Evolutionary conservation across 1,140 invertebrate genomes (phyloP).

Genomic region (Zaprionus inermis): DNA sequence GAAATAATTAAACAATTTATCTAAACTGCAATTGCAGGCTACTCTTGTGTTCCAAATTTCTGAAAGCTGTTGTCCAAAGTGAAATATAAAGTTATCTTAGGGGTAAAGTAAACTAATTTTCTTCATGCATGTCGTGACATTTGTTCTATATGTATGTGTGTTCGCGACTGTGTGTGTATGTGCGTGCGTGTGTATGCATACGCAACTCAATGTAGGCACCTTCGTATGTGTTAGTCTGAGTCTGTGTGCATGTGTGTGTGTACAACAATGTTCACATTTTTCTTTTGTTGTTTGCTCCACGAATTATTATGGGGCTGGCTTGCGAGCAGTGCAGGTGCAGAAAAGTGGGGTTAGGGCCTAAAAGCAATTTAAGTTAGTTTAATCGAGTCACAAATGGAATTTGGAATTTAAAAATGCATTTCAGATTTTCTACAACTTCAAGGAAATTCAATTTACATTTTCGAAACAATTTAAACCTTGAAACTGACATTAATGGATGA

Average conservation of each 20-base stretch:
- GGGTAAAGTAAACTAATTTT: conserved; percentile 54
- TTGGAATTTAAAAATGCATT: neutral
- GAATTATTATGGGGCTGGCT: conserved; percentile 69
- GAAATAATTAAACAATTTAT: conserved; percentile 65
- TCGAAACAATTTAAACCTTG: conserved; percentile 23
- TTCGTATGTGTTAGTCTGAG: conserved; percentile 6
- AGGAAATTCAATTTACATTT: neutral
- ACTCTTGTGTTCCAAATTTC: conserved; percentile 22
- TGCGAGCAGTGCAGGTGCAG: conserved; percentile 69
- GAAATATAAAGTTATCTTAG: conserved; percentile 26
- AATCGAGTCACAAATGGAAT: conserved; percentile 12
- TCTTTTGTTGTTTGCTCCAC: conserved; percentile 80
- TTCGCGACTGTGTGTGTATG: conserved; percentile 12
- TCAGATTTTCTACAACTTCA: neutral
- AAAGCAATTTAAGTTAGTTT: conserved; percentile 42
- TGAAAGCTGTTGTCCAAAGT: conserved; percentile 37
- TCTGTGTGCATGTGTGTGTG: conserved; percentile 47
- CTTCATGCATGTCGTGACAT: conserved; percentile 66
- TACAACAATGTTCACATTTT: conserved; percentile 80
- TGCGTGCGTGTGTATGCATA: conserved; percentile 33
- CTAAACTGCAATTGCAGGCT: conserved; percentile 38
- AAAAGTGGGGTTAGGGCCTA: conserved; percentile 74
- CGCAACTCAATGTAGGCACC: conserved; percentile 28
- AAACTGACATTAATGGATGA: conserved; percentile 45
- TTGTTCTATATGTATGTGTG: conserved; percentile 55